A percentile compares a stretch with the other conserved stretches of the same genome.
phyloP scores from a whole-genome alignment of 1,140 invertebrate species.

The Drosophila ironensis region DNA sequence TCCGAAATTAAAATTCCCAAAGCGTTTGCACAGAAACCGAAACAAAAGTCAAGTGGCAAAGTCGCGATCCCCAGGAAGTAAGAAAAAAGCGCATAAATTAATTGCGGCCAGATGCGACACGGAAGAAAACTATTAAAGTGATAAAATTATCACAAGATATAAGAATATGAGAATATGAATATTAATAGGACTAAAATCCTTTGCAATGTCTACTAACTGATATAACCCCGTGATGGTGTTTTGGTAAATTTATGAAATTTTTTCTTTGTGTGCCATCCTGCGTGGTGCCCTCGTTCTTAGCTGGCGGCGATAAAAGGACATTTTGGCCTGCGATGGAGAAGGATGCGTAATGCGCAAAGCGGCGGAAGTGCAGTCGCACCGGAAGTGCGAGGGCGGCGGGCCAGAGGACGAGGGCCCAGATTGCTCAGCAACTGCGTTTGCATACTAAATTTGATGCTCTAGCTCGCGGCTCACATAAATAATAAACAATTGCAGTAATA shows the following conservation, averaged over 20 bases:
- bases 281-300: conserved; percentile 25
- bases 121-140: neutral
- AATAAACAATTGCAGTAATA: conserved; percentile 54
- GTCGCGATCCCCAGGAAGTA: conserved; percentile 33
- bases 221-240: too few relatives aligned
- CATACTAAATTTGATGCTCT: conserved; percentile 62
- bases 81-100: conserved; percentile 73
- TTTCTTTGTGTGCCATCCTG: conserved; percentile 11
- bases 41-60: conserved; percentile 69
- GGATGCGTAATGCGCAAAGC: conserved; percentile 49
- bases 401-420: neutral
- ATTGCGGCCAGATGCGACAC: conserved; percentile 57
- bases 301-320: conserved; percentile 45
- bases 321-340: conserved; percentile 39
- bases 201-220: too few relatives aligned
- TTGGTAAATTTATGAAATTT: neutral
- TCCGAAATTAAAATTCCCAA: conserved; percentile 78
- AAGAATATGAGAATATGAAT: too few relatives aligned
- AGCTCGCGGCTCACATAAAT: conserved; percentile 57
- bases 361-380: conserved; percentile 75
- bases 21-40: conserved; percentile 54
- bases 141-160: neutral
- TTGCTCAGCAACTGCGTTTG: conserved; percentile 50
- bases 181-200: too few relatives aligned
- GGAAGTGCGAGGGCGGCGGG: conserved; percentile 39